Evolutionary conservation across 2,888 invertebrate species (phyloP), one percentile per base, ranked within the genome.

Genomic region (Phengaris arion): DNA sequence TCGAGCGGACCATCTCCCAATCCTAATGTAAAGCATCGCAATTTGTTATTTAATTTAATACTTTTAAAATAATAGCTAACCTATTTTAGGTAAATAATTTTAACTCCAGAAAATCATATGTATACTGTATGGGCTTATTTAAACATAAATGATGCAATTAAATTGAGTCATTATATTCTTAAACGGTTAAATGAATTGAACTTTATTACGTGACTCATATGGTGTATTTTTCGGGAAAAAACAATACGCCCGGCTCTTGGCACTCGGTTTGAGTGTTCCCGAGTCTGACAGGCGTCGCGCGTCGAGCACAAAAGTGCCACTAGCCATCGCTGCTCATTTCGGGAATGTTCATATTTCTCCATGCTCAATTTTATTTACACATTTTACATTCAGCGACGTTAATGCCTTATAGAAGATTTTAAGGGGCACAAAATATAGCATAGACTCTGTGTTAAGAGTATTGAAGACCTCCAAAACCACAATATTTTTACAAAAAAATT

Each of bases 271-370:
- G 77, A 76, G 77, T 73, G 68, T 59, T 76, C 72, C 70, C 70
- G 55, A 22, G 59, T 22, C 73, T 73, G 76, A 76, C 76, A 74
- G 75, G 51, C 52, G 54, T 70, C 72, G 54, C 73, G 35, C 51
- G 52, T 72, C 54, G 54, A 54, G 74, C 52, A 55, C 74, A 77
- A 54, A 75, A 78, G 78, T 77, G 68, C 54, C 77, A 75, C 57
- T 46, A 72, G 76, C 64, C 76, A 76, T 74, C 68, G 64, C 73
- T 69, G 77, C 69, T 77, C 78, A 76, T 75, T 78, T 78, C 68
- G 68, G 13, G 35, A 72, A 70, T 13, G 75, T 76, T 77, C 75
- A 69, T 74, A 74, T 77, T 74, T 75, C 74, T 55, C 74, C 64
- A 69, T 73, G 57, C 55, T 64, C 52, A 51, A 72, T 72, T 72